Evolutionary conservation across 2,113 vertebrate species (phyloP), one percentile per base, ranked within the genome.

Genomic region (Alosa alosa): DNA sequence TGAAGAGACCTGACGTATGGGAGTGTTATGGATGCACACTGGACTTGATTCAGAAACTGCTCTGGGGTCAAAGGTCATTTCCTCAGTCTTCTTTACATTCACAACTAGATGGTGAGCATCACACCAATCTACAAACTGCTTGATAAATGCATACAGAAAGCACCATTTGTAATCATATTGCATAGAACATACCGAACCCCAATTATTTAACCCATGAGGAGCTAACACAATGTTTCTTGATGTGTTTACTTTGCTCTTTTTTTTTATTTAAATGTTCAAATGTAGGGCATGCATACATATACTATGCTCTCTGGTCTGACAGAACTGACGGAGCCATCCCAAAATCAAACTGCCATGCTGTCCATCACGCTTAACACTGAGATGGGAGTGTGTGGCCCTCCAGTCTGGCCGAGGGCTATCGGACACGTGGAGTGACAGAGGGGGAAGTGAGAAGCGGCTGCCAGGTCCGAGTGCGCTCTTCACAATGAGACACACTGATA

Each of bases 381-480:
- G 55, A 60, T 18, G 55, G 20, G 4, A 60, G 55, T 20, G 6
- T 60, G 55, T 20, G 20, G 55, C 6, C 20, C 18, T 60, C 55
- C 18, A 60, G 55, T 7, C 20, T 7, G 55, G 55, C 20, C 1
- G 20, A 60, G 5, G 6, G 55, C 55, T 60, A 7, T 22, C 6
- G 55, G 20, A 60, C 55, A 18, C 55, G 18, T 60, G 90, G 91
- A 91, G 90, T 89, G 57, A 64, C 72, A 82, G 91, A 72, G n/a
- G 25, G 64, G 10, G 88, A 92, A 90, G 90, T 90, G 91, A 93
- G 93, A 93, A 94, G 93, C 91, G 92, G 91, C 94, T 93, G 92
- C 89, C 91, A 86, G 92, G 93, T 93, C 94, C 90, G 78, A 91
- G 92, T 91, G 92, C 91, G 93, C 93, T 92, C 83, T 39, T 88